Base-by-base conservation (phyloP, 2,888 invertebrate species). In the Nudaria mundana region DNA sequence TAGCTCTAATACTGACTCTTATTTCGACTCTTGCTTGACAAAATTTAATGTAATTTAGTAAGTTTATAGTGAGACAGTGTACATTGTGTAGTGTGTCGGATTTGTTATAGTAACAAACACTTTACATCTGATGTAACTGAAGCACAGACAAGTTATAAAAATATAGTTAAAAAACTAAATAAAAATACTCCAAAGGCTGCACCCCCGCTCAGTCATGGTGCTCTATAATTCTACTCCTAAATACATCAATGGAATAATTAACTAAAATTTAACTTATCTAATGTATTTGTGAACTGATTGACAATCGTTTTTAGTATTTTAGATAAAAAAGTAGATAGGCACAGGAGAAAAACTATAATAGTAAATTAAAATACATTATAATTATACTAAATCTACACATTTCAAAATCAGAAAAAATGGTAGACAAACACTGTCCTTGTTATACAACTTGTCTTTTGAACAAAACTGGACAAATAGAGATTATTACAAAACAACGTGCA, bases 81-180 rank as follows among this genome's bases (percentile, higher is more conserved):
- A 11, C 2, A 2, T 28, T 13, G 14, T 8, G 12, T 12, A 13
- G 28, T n/a, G 14, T 11, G n/a, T 7, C 8, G 11, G 35, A 18
- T 31, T 41, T 13, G 34, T 44, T 29, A 14, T 10, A 30, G 37
- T 41, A 36, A 41, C 18, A 45, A 37, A 44, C 35, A 37, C 30
- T 44, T 46, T 52, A 50, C 51, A 45, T 66, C 54, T 54, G 65
- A 74, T 75, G 74, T 58, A 68, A 71, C 64, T 77, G 75, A 80
- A 80, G 76, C 75, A 78, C 72, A 56, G 64, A 70, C 63, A 66
- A 58, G 50, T 66, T 67, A 68, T 64, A 76, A 80, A 79, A 79
- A 77, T 70, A 76, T 66, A 69, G 61, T 57, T 78, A 76, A 70
- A 78, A 79, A 78, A 79, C 74, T 76, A 80, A 79, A 81, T 79